Base-by-base conservation (phyloP, 2,113 vertebrate species). In the Perca fluviatilis region DNA sequence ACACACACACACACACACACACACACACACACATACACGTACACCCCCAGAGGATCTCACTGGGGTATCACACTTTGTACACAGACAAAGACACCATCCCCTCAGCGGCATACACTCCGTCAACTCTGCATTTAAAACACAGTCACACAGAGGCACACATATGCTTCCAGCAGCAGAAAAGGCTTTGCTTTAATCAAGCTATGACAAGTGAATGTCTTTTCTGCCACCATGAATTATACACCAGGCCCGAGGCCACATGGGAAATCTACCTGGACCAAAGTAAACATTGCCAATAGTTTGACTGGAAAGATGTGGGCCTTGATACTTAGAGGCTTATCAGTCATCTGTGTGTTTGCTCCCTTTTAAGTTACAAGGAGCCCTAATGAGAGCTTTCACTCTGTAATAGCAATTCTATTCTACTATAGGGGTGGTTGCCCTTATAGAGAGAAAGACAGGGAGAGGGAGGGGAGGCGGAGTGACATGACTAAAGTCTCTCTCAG, bases 401-500 rank as follows among this genome's bases (percentile, higher is more conserved):
- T 73, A 53, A 79, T 47, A 62, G 65, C 65, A 61, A n/a, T 62
- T 74, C 60, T 16, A n/a, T 87, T 53, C 63, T 57, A 74, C 82
- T 88, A 64, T 90, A 85, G 65, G 70, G 78, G 46, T 64, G 70
- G 33, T 67, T 83, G 62, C 66, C 74, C 82, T 77, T 89, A 85
- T 69, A 70, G 68, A 88, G 46, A 80, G n/a, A 79, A 53, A 50
- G 73, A 70, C 14, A 57, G 76, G 75, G 50, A n/a, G 30, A 50
- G 30, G 23, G 36, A 83, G 18, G 56, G 47, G 75, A 79, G 65
- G 82, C 78, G 85, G 78, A 87, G 79, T 61, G 81, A 84, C 86
- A 82, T 88, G 85, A 91, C 86, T 92, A 88, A 86, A 93, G 86
- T 84, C 86, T 82, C 69, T 82, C 86, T 92, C 87, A 70, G 86